Evolutionary conservation across 2,888 invertebrate species (phyloP).

Genomic region (Periphyllus acericola): DNA sequence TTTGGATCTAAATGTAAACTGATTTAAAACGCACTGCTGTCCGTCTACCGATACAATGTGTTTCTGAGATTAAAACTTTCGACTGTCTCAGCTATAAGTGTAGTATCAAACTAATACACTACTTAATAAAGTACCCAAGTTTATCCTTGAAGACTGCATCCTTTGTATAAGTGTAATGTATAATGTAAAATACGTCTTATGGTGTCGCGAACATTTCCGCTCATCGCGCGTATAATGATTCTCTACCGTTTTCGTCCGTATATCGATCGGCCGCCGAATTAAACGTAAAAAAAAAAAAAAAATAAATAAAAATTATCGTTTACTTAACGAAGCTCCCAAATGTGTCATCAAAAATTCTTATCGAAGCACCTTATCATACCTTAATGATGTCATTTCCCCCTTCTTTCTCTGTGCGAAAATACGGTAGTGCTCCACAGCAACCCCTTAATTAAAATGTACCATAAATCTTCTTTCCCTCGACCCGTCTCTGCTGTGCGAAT

Average conservation of each 20-base stretch:
- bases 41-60: too few species aligned
- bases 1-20: background rate
- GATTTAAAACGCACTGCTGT: background rate
- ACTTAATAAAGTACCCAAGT: too few species aligned
- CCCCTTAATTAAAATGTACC: slow-evolving; percentile 54
- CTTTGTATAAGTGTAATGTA: too few species aligned
- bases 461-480: slow-evolving; percentile 47
- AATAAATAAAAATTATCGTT: slow-evolving; percentile 28
- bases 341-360: slow-evolving; percentile 48
- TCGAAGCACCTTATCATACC: slow-evolving; percentile 44
- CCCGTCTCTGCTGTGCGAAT: background rate
- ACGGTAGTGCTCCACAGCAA: background rate
- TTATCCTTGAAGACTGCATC: too few species aligned
- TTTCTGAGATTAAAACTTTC: too few species aligned
- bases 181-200: too few species aligned
- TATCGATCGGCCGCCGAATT: background rate
- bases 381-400: slow-evolving; percentile 28
- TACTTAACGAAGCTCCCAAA: slow-evolving; percentile 29
- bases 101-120: too few species aligned
- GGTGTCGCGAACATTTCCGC: too few species aligned
- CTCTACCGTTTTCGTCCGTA: background rate
- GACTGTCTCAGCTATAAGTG: too few species aligned
- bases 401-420: background rate
- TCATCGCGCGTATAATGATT: too few species aligned
- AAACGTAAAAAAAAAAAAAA: background rate